phyloP scores from a whole-genome alignment of 2,888 invertebrate genomes.

The Eustalomyia histrio region DNA sequence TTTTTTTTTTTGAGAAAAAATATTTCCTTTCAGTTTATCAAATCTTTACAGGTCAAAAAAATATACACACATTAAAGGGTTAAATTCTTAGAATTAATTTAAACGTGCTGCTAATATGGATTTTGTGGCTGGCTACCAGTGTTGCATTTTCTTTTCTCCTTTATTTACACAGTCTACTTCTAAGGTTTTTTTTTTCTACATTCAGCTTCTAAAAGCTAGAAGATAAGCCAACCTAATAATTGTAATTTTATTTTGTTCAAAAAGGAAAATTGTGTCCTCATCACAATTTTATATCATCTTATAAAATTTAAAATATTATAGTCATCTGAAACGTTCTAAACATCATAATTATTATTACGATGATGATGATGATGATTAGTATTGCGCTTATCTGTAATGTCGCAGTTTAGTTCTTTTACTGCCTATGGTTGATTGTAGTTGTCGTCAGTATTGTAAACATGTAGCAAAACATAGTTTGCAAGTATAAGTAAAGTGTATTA shows the following conservation, averaged over 20 bases:
- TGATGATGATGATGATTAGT: not conserved
- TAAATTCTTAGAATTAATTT: constrained; percentile 61
- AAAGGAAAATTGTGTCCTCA: constrained; percentile 25
- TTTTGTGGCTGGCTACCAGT: constrained; percentile 61
- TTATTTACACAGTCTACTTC: constrained; percentile 3
- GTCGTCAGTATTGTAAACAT: constrained; percentile 13
- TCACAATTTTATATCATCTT: constrained; percentile 36
- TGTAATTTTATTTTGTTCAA: not conserved
- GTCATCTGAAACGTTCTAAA: constrained; percentile 25
- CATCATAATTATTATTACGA: constrained; percentile 27
- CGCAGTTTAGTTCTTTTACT: constrained; percentile 21
- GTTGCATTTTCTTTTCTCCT: constrained; percentile 28
- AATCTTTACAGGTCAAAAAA: too few relatives aligned
- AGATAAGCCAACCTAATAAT: constrained; percentile 21
- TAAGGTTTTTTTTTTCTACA: constrained; percentile 1
- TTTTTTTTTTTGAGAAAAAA: too few relatives aligned
- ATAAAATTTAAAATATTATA: constrained; percentile 34
- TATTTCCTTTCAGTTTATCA: too few relatives aligned
- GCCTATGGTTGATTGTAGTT: constrained; percentile 15
- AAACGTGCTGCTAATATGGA: constrained; percentile 59
- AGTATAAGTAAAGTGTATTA: constrained; percentile 39
- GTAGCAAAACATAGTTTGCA: constrained; percentile 12
- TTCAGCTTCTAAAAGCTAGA: not conserved
- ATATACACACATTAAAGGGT: not conserved
- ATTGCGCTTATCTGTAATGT: constrained; percentile 35